Conservation (phyloP, 2,888 invertebrate species). For the Rhimphoctona megacephalus region DNA sequence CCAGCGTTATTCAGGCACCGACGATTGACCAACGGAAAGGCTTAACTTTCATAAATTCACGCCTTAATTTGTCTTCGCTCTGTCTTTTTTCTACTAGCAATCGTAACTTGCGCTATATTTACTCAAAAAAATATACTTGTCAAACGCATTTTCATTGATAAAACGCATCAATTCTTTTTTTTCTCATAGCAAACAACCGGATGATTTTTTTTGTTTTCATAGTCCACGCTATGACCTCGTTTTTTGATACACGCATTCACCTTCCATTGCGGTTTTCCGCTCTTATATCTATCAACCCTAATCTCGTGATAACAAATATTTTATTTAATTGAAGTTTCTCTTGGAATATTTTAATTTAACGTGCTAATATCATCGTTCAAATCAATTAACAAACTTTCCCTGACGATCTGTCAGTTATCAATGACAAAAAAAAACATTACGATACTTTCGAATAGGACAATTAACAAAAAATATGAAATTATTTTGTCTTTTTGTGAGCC, state of each 20-base stretch:
- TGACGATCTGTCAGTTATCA: background rate
- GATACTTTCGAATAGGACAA: too few species aligned
- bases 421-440: background rate
- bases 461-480: too few species aligned
- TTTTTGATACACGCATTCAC: constrained; percentile 40
- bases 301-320: constrained; percentile 42
- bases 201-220: constrained; percentile 9
- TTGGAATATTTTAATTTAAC: background rate
- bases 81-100: background rate
- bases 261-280: constrained; percentile 52
- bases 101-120: background rate
- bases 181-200: background rate
- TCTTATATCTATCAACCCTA: constrained; percentile 53
- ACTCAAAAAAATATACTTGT: background rate
- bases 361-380: background rate
- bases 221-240: constrained; percentile 41
- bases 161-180: constrained; percentile 37
- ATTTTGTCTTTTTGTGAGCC: too few species aligned
- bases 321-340: constrained; percentile 1
- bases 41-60: constrained; percentile 5
- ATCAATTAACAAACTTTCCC: background rate
- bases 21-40: background rate
- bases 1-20: constrained; percentile 8
- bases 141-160: constrained; percentile 41
- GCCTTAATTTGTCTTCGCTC: background rate